Percentiles rank a stretch among this genome's conserved stretches.
phyloP scores from a whole-genome alignment of 2,113 vertebrate genomes.

The Paralichthys olivaceus region DNA sequence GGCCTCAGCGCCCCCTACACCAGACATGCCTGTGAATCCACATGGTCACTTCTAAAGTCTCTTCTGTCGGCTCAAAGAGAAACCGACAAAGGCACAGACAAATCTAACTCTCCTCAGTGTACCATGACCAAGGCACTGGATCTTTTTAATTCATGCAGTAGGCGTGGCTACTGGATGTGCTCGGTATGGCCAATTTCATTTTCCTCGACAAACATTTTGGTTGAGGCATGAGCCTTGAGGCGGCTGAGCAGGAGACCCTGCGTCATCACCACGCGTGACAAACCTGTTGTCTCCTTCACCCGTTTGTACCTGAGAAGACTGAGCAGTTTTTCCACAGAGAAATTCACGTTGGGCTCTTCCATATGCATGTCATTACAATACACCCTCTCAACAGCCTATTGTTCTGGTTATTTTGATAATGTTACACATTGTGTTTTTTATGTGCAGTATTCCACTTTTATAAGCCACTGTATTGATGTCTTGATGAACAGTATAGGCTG shows the following conservation, averaged over 20 bases:
- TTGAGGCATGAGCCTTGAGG: not conserved
- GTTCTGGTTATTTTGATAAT: conserved; percentile 63
- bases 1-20: conserved; percentile 13
- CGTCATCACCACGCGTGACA: conserved; percentile 3
- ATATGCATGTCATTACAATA: conserved; percentile 67
- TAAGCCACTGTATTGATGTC: conserved; percentile 69
- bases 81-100: conserved; percentile 28
- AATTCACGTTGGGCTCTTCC: conserved; percentile 57
- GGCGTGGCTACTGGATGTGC: conserved; percentile 20
- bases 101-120: conserved; percentile 4
- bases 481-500: conserved; percentile 76
- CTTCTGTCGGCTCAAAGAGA: conserved; percentile 20
- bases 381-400: conserved; percentile 30
- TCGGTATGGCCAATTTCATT: conserved; percentile 7
- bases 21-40: conserved; percentile 12
- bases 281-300: conserved; percentile 15
- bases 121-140: conserved; percentile 45
- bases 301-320: conserved; percentile 57
- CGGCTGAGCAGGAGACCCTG: not conserved
- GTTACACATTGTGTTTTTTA: conserved; percentile 61
- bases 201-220: not conserved
- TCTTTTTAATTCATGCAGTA: conserved; percentile 3
- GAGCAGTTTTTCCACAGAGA: conserved; percentile 73
- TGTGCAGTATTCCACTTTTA: conserved; percentile 80
- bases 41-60: conserved; percentile 4